Base-by-base conservation (phyloP, 2,113 vertebrate species). In the Ciconia boyciana region DNA sequence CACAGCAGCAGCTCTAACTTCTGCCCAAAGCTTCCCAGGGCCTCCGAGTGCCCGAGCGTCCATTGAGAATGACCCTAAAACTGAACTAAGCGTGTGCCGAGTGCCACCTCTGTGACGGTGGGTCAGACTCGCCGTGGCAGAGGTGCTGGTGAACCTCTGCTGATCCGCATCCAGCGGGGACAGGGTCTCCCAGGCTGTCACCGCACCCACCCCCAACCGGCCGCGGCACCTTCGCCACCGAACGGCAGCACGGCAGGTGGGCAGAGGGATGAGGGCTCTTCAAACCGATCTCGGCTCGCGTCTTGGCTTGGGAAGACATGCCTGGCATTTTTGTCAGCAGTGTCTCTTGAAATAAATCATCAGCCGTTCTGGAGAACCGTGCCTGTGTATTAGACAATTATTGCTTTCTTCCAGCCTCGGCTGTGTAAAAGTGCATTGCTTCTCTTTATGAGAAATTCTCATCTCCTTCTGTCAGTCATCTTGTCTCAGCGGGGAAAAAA, bases 381-480 rank as follows among this genome's bases (percentile, higher is more conserved):
- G 88, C 77, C 89, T 81, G 60, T 2, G 0, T 71, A 52, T 52
- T 79, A 91, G 70, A 91, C 90, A 94, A 95, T 96, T 90, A 95
- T n/a, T 96, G 69, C 92, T 86, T 95, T 88, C 82, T 92, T 80
- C 26, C 66, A 94, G 74, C 74, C 60, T 78, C 4, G 4, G 70
- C 82, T 76, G 57, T 51, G 87, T 85, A 65, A 94, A 96, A 96
- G 66, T 61, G 25, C 80, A 80, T 83, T 41, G 61, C 83, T 66
- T 81, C 83, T 93, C 85, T 85, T 83, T 84, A 51, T 83, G 95
- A 95, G 83, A 96, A 95, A 94, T 61, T 58, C 93, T 94, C 94
- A 60, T 91, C 94, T 91, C 79, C 22, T 80, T 90, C 96, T 91
- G 87, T 94, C 97, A 96, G 90, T 97, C 58, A 48, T 68, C 71